Conservation (phyloP, 2,888 invertebrate genomes). For the Protonemura montana region DNA sequence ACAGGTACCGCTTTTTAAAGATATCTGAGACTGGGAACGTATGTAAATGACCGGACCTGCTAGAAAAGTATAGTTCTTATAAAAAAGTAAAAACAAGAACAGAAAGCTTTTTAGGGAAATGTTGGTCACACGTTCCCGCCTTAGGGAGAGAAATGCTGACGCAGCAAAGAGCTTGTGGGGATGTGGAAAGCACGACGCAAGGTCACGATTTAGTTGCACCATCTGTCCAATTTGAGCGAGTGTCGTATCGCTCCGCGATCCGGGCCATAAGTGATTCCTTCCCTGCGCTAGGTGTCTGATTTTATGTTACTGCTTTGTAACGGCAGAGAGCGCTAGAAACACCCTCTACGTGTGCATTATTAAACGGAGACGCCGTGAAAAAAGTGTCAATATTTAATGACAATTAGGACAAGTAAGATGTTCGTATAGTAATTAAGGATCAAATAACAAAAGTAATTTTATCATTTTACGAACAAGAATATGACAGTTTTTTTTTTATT, state of each 20-base stretch:
- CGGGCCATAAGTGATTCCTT: neutral
- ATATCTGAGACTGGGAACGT: too few species aligned
- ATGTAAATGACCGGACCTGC: too few species aligned
- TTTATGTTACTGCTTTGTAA: neutral
- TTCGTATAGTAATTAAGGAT: constrained; percentile 22
- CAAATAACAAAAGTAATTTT: constrained; percentile 10
- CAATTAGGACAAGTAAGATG: constrained; percentile 30
- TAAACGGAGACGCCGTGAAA: constrained; percentile 1
- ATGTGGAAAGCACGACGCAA: neutral
- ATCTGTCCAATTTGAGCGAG: neutral
- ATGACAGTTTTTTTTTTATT: neutral
- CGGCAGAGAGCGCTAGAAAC: neutral
- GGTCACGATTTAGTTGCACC: neutral
- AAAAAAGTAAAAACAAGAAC: neutral
- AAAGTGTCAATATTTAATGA: constrained; percentile 37
- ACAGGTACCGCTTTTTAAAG: too few species aligned
- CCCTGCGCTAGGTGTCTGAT: neutral
- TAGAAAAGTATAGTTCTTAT: neutral
- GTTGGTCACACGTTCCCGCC: neutral
- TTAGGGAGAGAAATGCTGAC: neutral
- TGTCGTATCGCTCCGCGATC: neutral
- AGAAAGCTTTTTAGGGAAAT: neutral
- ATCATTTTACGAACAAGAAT: constrained; percentile 9
- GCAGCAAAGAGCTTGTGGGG: neutral
- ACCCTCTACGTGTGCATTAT: neutral